phyloP scores from a whole-genome alignment of 2,888 invertebrate species.

The Tupiocoris notatus region DNA sequence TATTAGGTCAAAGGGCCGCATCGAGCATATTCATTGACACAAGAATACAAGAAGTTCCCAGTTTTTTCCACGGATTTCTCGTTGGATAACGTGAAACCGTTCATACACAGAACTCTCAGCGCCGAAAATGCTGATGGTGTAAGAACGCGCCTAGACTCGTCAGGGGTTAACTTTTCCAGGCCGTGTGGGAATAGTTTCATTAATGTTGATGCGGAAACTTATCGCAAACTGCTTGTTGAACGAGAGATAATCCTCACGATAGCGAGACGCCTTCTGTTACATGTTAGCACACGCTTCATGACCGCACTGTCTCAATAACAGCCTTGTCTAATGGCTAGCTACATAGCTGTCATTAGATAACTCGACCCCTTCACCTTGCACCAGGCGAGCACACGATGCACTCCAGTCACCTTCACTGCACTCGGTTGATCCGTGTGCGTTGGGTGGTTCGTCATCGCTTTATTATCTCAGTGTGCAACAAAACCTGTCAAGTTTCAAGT shows the following conservation, averaged over 20 bases:
- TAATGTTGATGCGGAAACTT: not conserved
- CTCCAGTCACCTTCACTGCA: not conserved
- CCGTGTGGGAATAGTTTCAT: not conserved
- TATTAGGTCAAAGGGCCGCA: not conserved
- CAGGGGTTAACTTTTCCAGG: too few relatives aligned
- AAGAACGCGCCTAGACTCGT: not conserved
- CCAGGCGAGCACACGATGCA: not conserved
- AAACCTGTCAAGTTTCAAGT: not conserved
- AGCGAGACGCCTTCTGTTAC: not conserved
- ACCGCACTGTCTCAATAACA: not conserved
- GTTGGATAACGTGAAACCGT: not conserved
- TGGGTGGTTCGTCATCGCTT: not conserved
- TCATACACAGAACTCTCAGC: too few relatives aligned
- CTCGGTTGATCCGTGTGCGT: not conserved
- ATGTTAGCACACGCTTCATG: not conserved
- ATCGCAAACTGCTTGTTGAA: not conserved
- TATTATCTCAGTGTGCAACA: not conserved
- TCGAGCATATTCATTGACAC: not conserved
- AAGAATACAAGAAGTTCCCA: not conserved
- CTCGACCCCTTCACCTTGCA: not conserved
- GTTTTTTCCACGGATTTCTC: not conserved
- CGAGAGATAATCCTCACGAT: not conserved
- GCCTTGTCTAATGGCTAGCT: not conserved
- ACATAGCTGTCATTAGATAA: not conserved
- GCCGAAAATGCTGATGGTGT: not conserved